phyloP scores from a whole-genome alignment of 2,113 vertebrate genomes.

The Phocoena sinus region DNA sequence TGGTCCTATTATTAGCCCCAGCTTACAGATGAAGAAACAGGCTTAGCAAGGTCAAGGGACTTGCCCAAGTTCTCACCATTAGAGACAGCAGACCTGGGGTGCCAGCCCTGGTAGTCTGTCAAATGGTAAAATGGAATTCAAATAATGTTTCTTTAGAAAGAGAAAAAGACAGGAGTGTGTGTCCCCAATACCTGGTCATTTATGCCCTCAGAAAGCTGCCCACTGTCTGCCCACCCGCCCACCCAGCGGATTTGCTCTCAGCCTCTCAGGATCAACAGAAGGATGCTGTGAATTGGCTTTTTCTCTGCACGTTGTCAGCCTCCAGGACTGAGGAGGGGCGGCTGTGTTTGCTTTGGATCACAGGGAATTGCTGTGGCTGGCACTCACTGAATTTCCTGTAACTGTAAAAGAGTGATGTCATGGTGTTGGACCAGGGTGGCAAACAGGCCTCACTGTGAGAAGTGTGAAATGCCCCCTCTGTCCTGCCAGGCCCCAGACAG shows the following conservation, averaged over 20 bases:
- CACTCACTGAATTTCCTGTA: slow-evolving; percentile 49
- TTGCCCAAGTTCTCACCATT: background rate
- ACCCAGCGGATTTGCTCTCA: background rate
- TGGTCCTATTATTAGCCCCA: background rate
- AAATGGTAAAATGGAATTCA: background rate
- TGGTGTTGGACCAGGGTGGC: background rate
- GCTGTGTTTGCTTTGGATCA: slow-evolving; percentile 56
- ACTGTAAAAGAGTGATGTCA: slow-evolving; percentile 55
- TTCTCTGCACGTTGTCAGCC: background rate
- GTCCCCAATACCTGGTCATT: background rate
- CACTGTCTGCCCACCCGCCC: background rate
- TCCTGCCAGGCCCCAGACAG: background rate
- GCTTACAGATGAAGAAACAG: background rate
- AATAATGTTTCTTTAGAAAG: background rate
- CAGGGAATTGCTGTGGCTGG: background rate
- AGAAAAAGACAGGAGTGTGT: background rate
- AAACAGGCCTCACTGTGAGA: background rate
- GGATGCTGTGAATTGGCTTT: background rate
- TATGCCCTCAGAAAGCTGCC: background rate
- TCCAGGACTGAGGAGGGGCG: background rate
- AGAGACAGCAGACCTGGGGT: background rate
- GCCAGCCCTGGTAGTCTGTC: background rate
- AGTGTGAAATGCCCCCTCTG: background rate
- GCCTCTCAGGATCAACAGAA: background rate
- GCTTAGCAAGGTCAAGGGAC: background rate